A percentile compares a stretch with the other conserved stretches of the same genome.
These are phyloP conservation scores for Scomberomorus guttatus DNA, from an alignment of 2,797 vertebrate genomes.

Conservation along the genomic window DNA sequence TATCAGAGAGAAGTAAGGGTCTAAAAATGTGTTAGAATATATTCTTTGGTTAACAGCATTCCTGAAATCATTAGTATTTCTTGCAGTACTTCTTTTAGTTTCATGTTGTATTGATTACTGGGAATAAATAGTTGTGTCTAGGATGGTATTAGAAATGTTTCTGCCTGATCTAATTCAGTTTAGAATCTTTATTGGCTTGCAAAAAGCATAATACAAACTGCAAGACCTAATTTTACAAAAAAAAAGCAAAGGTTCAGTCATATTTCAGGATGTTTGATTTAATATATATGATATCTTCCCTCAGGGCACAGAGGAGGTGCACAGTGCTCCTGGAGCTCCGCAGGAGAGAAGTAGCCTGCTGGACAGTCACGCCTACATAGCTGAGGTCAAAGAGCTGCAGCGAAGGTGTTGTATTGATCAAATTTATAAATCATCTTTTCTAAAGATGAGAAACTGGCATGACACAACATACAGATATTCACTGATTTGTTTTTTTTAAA, in stretches of 20 bases:
- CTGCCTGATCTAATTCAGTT: not conserved
- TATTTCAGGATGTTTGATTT: too few relatives aligned
- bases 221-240: too few relatives aligned
- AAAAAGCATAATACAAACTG: not conserved
- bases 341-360: slow-evolving; percentile 86
- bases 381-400: slow-evolving; percentile 87
- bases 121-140: not conserved
- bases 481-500: not conserved
- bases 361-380: slow-evolving; percentile 73
- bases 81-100: not conserved
- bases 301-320: slow-evolving; percentile 84
- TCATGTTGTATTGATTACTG: not conserved
- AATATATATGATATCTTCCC: not conserved
- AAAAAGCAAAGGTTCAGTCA: too few relatives aligned
- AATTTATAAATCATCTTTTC: too few relatives aligned
- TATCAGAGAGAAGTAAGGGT: slow-evolving; percentile 86
- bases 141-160: not conserved
- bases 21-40: not conserved
- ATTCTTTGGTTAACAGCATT: not conserved
- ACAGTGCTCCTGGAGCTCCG: slow-evolving; percentile 93
- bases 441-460: not conserved
- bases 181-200: not conserved
- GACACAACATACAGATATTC: not conserved
- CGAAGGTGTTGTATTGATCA: slow-evolving; percentile 81
- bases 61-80: not conserved